phyloP scores from a whole-genome alignment of 2,113 vertebrate genomes.

The Nematolebias whitei region DNA sequence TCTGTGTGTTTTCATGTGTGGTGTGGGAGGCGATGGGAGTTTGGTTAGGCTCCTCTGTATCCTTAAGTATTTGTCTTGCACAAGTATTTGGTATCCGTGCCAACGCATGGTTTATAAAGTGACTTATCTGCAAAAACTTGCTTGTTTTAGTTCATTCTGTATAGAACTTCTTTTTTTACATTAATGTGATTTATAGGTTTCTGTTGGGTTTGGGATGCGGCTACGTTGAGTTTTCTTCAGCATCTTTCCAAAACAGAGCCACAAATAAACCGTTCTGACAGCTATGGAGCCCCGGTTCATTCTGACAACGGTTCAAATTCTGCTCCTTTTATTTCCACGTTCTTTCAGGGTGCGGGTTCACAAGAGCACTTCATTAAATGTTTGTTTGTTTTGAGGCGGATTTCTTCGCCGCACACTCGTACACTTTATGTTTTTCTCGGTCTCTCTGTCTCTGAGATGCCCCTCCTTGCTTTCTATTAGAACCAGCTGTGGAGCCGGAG shows the following conservation, averaged over 20 bases:
- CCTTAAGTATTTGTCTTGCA: conserved; percentile 47
- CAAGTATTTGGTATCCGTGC: conserved; percentile 40
- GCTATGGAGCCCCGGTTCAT: no score
- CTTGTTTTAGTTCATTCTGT: conserved; percentile 1
- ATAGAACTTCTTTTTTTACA: not conserved
- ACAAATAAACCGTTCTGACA: no score
- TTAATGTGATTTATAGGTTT: not conserved
- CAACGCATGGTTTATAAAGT: conserved; percentile 2
- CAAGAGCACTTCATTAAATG: conserved; percentile 47
- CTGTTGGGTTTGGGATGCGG: no score
- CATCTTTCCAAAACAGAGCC: no score
- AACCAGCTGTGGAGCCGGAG: conserved; percentile 80
- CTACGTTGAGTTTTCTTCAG: no score
- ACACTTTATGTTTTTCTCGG: conserved; percentile 40
- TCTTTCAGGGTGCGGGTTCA: conserved; percentile 60
- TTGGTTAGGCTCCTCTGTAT: conserved; percentile 48
- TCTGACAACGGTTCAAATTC: not conserved
- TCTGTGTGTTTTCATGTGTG: conserved; percentile 53
- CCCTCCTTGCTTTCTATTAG: conserved; percentile 79
- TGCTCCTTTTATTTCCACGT: conserved; percentile 29
- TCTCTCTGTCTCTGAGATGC: conserved; percentile 56
- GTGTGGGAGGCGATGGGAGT: conserved; percentile 60
- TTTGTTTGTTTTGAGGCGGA: conserved; percentile 70
- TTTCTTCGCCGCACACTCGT: conserved; percentile 48
- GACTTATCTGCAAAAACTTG: not conserved